Evolutionary conservation across 2,113 vertebrate species (phyloP), one percentile per base, ranked within the genome.

Genomic region (Vireo altiloquus): DNA sequence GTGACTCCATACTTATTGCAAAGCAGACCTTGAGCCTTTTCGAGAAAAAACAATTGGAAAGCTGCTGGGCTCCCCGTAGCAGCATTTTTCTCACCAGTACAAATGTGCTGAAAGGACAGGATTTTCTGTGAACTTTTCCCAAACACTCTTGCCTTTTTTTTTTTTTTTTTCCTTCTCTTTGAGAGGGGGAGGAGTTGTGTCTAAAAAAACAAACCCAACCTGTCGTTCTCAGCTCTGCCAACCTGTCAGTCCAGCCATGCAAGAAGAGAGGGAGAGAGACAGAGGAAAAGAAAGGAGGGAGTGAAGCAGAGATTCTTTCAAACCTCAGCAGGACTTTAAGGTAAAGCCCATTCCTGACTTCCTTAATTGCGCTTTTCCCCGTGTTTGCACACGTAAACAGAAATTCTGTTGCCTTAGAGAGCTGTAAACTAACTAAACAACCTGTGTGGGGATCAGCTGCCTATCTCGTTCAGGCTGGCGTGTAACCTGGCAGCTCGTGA

Each of bases 151-250:
- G 63, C 46, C 6, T 44, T 27, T 47, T 28, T 40, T 49, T 82
- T 88, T 65, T 59, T 54, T 68, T 53, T 78, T 91, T 50, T 15
- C 47, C 20, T 69, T 92, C 35, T 83, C 92, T 94, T 93, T 89
- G 92, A 92, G 94, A 96, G 39, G 64, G 96, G 96, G 96, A 94
- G 96, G 96, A 97, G 96, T 97, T 97, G 95, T 89, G 94, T 90
- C 96, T 97, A 96, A 95, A 94, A 97, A 97, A 96, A 93, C 95
- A 97, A 96, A 97, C 96, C 96, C 92, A 97, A 97, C 96, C 96
- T 97, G 96, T 96, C 82, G 42, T 95, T 89, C 92, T 97, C 76
- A 95, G 86, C 86, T 33, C 80, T 97, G 96, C 95, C 96, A 97
- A 95, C 96, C 95, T 97, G 96, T 97, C 96, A 97, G 95, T 96